A percentile compares a stretch with the other conserved stretches of the same genome.
phyloP scores from a whole-genome alignment of 53 echinoderm and acorn worm species.

The Mesocentrotus franciscanus region DNA sequence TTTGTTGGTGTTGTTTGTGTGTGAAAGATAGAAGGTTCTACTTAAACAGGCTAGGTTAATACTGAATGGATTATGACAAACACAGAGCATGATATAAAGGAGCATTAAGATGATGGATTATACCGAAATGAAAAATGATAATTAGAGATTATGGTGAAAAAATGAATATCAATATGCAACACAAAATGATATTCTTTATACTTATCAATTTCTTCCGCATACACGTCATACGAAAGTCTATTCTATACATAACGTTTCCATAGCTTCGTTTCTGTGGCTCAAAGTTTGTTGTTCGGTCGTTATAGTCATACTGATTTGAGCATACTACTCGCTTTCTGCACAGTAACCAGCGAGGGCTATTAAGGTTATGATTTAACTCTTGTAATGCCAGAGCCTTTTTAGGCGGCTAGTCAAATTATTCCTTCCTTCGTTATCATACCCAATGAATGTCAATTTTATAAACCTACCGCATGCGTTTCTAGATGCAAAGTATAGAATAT shows the following conservation, averaged over 20 bases:
- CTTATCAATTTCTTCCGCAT: not conserved
- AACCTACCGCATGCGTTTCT: not conserved
- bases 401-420: not conserved
- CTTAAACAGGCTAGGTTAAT: not conserved
- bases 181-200: not conserved
- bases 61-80: not conserved
- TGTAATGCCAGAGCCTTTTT: not conserved
- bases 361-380: not conserved
- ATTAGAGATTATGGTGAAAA: not conserved
- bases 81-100: not conserved
- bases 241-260: not conserved
- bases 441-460: not conserved
- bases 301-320: not conserved
- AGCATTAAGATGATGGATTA: not conserved
- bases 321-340: not conserved
- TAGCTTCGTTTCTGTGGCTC: not conserved
- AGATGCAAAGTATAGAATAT: not conserved
- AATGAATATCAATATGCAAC: not conserved
- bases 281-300: too few species aligned
- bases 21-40: not conserved
- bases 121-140: not conserved
- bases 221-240: not conserved
- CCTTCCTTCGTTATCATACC: not conserved
- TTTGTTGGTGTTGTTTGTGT: not conserved
- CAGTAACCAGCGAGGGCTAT: not conserved